Evolutionary conservation across 23 tunicate genomes (phyloP).

Genomic region (Aplidium turbinatum): DNA sequence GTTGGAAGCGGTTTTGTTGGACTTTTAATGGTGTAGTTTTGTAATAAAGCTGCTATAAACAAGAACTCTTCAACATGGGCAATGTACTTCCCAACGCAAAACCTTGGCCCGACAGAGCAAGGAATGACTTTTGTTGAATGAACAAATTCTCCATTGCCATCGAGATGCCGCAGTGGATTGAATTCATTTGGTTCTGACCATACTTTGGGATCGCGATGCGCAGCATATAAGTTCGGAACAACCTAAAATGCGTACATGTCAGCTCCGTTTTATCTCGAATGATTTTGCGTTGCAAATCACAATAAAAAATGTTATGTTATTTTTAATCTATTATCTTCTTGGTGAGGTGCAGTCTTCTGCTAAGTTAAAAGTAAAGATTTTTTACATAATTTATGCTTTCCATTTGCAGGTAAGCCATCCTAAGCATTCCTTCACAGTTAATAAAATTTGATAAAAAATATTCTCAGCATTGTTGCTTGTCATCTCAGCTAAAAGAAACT

Average conservation of each 20-base stretch:
- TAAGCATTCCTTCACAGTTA: no score
- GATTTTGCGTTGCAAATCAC: no score
- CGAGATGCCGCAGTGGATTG: constrained; percentile 36
- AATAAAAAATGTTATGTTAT: no score
- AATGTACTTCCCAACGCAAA: constrained; percentile 37
- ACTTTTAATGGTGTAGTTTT: constrained; percentile 13
- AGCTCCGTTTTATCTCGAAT: no score
- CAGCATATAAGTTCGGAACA: constrained; percentile 32
- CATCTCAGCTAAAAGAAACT: no score
- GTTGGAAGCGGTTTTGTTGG: not conserved
- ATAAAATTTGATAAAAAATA: no score
- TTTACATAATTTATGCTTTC: no score
- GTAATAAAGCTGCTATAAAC: constrained; percentile 23
- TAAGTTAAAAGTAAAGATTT: no score
- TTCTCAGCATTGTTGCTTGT: no score
- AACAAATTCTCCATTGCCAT: constrained; percentile 41
- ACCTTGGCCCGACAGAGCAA: constrained; percentile 41
- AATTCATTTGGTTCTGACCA: constrained; percentile 25
- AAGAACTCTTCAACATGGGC: constrained; percentile 44
- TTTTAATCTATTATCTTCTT: no score
- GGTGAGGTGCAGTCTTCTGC: no score
- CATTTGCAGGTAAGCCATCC: no score
- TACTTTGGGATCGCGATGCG: constrained; percentile 12
- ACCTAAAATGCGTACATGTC: constrained; percentile 4
- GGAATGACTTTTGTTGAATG: constrained; percentile 35